A percentile compares a stretch with the other conserved stretches of the same genome.
Conservation (phyloP, 2,113 vertebrate species). For the Takifugu flavidus region DNA sequence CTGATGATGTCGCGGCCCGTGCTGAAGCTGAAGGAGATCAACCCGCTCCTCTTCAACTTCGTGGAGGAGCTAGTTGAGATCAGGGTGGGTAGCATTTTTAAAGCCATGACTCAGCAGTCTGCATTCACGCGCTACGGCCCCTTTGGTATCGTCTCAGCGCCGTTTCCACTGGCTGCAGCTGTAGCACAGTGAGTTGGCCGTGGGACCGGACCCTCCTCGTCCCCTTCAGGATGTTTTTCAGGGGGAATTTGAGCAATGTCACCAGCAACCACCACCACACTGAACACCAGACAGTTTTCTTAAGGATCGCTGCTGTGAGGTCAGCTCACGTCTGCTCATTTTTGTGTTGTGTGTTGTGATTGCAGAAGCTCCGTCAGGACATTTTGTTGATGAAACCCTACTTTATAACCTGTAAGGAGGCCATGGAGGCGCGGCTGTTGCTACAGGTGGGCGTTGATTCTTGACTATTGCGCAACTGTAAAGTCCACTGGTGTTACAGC, state of each 20-base stretch:
- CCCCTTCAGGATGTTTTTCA: too few species aligned
- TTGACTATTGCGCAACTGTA: background rate
- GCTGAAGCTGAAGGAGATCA: conserved; percentile 89
- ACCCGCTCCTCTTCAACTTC: conserved; percentile 96
- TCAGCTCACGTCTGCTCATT: background rate
- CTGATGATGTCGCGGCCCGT: conserved; percentile 92
- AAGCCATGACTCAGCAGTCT: too few species aligned
- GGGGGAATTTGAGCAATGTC: too few species aligned
- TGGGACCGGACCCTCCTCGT: too few species aligned
- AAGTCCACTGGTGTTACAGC: conserved; percentile 4
- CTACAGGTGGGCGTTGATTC: conserved; percentile 80
- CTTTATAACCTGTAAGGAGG: conserved; percentile 97
- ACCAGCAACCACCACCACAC: background rate
- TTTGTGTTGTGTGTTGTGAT: background rate
- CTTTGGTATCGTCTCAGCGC: too few species aligned
- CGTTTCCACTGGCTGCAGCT: too few species aligned
- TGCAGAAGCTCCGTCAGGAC: conserved; percentile 94
- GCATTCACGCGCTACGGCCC: too few species aligned
- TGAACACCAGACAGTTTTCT: background rate
- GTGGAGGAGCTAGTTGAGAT: conserved; percentile 98
- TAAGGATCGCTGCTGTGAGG: background rate
- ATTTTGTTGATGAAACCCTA: conserved; percentile 98
- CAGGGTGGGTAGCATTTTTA: conserved; percentile 74
- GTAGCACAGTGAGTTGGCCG: too few species aligned
- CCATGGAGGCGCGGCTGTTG: conserved; percentile 91